Conservation (phyloP, 2,797 vertebrate genomes). For the Leuciscus waleckii region DNA sequence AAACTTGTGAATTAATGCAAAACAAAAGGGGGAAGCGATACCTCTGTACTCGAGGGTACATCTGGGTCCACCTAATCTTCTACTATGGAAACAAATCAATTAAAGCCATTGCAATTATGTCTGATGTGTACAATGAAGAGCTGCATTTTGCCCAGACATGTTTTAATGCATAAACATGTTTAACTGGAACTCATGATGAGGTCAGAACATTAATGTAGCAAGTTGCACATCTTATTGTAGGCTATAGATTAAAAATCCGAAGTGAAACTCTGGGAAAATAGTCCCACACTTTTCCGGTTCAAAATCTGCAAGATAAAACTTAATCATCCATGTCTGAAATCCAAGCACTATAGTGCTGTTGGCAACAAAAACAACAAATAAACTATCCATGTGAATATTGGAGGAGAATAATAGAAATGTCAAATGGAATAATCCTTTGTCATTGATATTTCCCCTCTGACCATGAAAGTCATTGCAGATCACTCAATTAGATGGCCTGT, state of each 20-base stretch:
- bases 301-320: not conserved
- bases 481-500: conserved; percentile 55
- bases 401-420: conserved; percentile 64
- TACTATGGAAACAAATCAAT: conserved; percentile 62
- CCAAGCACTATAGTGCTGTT: conserved; percentile 32
- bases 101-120: conserved; percentile 52
- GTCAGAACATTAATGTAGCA: not conserved
- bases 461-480: conserved; percentile 55
- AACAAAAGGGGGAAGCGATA: conserved; percentile 58
- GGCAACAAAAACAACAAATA: conserved; percentile 47
- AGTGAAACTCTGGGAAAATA: not conserved
- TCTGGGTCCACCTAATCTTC: conserved; percentile 56
- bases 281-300: not conserved
- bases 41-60: conserved; percentile 32
- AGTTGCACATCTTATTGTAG: not conserved
- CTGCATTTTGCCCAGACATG: conserved; percentile 33
- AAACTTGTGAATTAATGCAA: conserved; percentile 61
- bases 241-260: not conserved
- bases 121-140: conserved; percentile 20
- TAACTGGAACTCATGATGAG: conserved; percentile 36
- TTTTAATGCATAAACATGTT: conserved; percentile 35
- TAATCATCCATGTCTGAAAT: conserved; percentile 34
- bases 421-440: conserved; percentile 58
- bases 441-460: conserved; percentile 57
- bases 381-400: conserved; percentile 57